A percentile compares a stretch with the other conserved stretches of the same genome.
These are phyloP conservation scores for Diadromus collaris DNA, from an alignment of 2,888 invertebrate species.

Conservation along the genomic window DNA sequence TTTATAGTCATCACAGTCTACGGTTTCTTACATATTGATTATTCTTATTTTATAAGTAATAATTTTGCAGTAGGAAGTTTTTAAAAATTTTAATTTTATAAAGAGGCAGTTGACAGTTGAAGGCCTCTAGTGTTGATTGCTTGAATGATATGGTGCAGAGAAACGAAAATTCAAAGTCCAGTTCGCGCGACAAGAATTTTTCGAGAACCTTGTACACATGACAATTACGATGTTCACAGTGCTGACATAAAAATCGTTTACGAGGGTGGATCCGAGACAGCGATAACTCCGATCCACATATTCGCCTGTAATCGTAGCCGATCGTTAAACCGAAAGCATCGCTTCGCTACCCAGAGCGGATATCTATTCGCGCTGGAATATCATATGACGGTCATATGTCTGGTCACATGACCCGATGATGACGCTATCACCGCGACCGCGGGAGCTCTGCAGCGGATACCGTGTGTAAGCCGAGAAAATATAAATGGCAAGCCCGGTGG, in stretches of 20 bases:
- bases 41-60: too few relatives aligned
- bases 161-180: neutral
- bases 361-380: conserved; percentile 7
- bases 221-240: neutral
- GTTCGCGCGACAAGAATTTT: neutral
- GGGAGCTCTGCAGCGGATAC: neutral
- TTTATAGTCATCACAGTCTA: too few relatives aligned
- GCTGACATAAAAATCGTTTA: conserved; percentile 23
- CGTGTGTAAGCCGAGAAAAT: conserved; percentile 15
- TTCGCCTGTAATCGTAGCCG: conserved; percentile 11
- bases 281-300: conserved; percentile 19
- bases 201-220: neutral
- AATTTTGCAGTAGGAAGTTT: too few relatives aligned
- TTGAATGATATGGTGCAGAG: neutral
- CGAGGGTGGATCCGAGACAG: neutral
- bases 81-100: too few relatives aligned
- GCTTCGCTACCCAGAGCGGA: conserved; percentile 1
- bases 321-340: conserved; percentile 2
- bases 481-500: neutral
- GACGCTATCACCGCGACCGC: neutral
- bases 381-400: conserved; percentile 3
- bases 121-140: neutral
- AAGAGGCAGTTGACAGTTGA: too few relatives aligned
- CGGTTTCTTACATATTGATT: neutral
- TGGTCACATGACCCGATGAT: neutral